Evolutionary conservation across 2,113 vertebrate genomes (phyloP), one percentile per base, ranked within the genome.

Genomic region (Hoplias malabaricus): DNA sequence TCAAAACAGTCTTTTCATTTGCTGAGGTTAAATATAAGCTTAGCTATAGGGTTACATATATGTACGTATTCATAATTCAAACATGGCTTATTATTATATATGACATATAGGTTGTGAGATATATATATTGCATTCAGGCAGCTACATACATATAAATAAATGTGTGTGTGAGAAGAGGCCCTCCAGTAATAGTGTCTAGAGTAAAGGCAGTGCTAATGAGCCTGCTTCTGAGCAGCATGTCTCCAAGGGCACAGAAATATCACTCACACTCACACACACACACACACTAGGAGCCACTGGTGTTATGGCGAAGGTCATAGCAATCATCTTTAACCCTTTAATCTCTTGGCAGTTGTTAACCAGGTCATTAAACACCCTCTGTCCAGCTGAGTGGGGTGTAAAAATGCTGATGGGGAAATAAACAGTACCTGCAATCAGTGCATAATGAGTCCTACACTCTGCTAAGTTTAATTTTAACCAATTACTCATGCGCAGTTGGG

Each of bases 311-410:
- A 75, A 65, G 59, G 21, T 63, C 31, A 63, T 3, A 63, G 21
- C 29, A 50, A 27, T 65, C 59, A 38, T 25, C 23, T 65, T 75
- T 75, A 65, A 53, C 57, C 57, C 31, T 25, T 74, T 74, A 43
- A 25, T 48, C 27, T 73, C 57, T 13, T 53, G 48, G 48, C 48
- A 54, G 48, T 31, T 38, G 50, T 53, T 69, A 50, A 34, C 25
- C 29, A 70, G 59, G 59, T 63, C 59, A 63, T 63, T 63, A 36
- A 63, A 63, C 33, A 36, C 16, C 31, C 27, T 10, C 31, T 36
- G 6, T 36, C 59, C 34, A 36, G 33, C 19, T 21, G n/a, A 14
- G 11, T 33, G 38, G 10, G 38, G n/a, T 46, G n/a, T 7, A 42
- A 59, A 59, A 43, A 1, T 42, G 9, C 40, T 31, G 16, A n/a